Evolutionary conservation across 1,140 invertebrate species (phyloP), one percentile per base, ranked within the genome.

Genomic region (Ostrea denselamellosa): DNA sequence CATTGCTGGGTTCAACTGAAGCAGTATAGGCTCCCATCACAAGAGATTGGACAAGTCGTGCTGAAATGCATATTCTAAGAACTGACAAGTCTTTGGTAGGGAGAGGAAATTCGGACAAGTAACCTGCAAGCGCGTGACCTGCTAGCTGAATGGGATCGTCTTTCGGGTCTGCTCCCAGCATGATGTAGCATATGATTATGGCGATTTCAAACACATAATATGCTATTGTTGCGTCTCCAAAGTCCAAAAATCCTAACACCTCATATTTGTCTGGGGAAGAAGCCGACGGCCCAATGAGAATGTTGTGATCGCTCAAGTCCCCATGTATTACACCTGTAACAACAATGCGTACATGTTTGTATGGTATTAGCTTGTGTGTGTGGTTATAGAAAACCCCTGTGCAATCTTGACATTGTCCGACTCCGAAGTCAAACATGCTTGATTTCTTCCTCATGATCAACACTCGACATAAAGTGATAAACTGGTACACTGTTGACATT

Each of bases 171-270:
- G 95, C 95, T 62, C 96, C 93, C 9, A 98, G 92, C 91, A 98
- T 97, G 96, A 97, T 96, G 93, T 98, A 98, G 56, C 96, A 96
- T 91, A 98, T 96, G 5, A 96, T 94, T 86, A 98, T 96, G 17
- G 97, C 97, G 54, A 98, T 91, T 92, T 98, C 98, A 93, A 98
- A 98, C 22, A 98, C 93, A 62, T 97, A 96, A 91, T 96, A 97
- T 0, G 96, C 96, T 81, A 96, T 94, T 71, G 97, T 97, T 2
- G 96, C 96, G 93, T 98, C 98, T 0, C 97, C 97, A 93, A 98
- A 98, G 95, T 98, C 98, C 10, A 98, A 96, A 51, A 98, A 94
- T 0, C 96, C 97, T 19, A 94, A 83, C 12, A 95, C 87, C 22
- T 92, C 83, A 81, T 91, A 92, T 10, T 83, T 82, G 3, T 71